Percentiles rank a stretch among this genome's conserved stretches.
phyloP scores from a whole-genome alignment of 1,140 invertebrate genomes.

The Tyrophagus putrescentiae region DNA sequence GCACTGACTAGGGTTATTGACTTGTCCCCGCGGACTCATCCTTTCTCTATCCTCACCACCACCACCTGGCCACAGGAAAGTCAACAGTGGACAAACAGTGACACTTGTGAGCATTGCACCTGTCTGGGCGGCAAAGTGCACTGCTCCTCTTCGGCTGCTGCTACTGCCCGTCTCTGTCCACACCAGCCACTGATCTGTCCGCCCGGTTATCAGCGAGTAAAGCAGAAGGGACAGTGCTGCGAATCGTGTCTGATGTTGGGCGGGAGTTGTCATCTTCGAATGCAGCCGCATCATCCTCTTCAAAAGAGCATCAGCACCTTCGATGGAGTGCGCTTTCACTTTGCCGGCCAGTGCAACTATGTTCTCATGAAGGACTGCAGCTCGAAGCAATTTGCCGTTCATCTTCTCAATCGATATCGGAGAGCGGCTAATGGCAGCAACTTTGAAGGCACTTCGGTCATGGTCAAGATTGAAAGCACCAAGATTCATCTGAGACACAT shows the following conservation, averaged over 20 bases:
- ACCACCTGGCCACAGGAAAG: not conserved
- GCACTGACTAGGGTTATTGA: not conserved
- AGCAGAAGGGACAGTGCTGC: conserved; percentile 63
- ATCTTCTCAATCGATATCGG: conserved; percentile 57
- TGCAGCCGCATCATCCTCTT: conserved; percentile 77
- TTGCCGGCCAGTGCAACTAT: conserved; percentile 81
- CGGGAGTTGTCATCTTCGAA: conserved; percentile 61
- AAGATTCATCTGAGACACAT: conserved; percentile 76
- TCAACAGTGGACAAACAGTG: conserved; percentile 31
- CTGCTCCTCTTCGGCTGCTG: too few species aligned
- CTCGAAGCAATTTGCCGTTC: conserved; percentile 55
- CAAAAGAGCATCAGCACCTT: conserved; percentile 89
- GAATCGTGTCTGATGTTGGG: conserved; percentile 55
- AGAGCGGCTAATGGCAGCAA: not conserved
- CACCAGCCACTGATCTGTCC: conserved; percentile 46
- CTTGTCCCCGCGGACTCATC: too few species aligned
- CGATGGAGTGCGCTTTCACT: conserved; percentile 76
- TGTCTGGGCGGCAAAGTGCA: conserved; percentile 60
- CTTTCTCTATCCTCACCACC: not conserved
- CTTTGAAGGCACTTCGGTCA: conserved; percentile 8
- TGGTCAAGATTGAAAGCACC: conserved; percentile 32
- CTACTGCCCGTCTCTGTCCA: conserved; percentile 55
- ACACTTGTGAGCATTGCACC: conserved; percentile 64
- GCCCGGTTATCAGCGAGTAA: conserved; percentile 51
- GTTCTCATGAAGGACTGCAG: conserved; percentile 63